Conservation (phyloP, 2,888 invertebrate species). For the Drosophila neonasuta region DNA sequence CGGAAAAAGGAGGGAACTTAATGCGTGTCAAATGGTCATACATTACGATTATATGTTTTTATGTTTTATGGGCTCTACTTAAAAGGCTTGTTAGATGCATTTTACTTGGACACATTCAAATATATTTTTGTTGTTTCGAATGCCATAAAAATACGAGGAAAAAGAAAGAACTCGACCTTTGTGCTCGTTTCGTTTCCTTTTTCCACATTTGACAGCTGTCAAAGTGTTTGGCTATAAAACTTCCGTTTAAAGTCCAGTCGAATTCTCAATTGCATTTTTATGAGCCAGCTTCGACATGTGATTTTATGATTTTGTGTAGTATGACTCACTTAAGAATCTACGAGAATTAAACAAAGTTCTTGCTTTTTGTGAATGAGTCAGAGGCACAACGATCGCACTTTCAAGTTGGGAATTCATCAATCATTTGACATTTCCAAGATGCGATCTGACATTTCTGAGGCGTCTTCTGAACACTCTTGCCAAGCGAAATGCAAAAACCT, state of each 20-base stretch:
- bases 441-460: constrained; percentile 3
- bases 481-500: constrained; percentile 25
- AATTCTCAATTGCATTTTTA: constrained; percentile 68
- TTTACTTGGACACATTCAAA: constrained; percentile 32
- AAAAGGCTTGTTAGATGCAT: constrained; percentile 26
- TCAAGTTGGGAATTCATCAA: constrained; percentile 56
- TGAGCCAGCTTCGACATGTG: constrained; percentile 44
- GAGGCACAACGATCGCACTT: constrained; percentile 18
- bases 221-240: constrained; percentile 48
- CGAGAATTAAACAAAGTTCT: constrained; percentile 6
- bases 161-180: constrained; percentile 15
- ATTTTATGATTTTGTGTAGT: constrained; percentile 25
- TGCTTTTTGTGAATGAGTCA: constrained; percentile 33
- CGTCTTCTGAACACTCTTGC: constrained; percentile 6
- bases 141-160: constrained; percentile 47
- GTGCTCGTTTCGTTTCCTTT: constrained; percentile 9
- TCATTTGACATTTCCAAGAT: constrained; percentile 43
- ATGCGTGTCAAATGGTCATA: constrained; percentile 73
- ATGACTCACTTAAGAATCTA: constrained; percentile 51
- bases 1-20: constrained; percentile 39
- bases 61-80: constrained; percentile 67
- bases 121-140: constrained; percentile 42
- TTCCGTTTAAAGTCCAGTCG: constrained; percentile 43
- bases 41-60: constrained; percentile 60
- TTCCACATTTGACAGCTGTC: constrained; percentile 52